Evolutionary conservation across 2,797 vertebrate species (phyloP).

Genomic region (Acanthornis magna): DNA sequence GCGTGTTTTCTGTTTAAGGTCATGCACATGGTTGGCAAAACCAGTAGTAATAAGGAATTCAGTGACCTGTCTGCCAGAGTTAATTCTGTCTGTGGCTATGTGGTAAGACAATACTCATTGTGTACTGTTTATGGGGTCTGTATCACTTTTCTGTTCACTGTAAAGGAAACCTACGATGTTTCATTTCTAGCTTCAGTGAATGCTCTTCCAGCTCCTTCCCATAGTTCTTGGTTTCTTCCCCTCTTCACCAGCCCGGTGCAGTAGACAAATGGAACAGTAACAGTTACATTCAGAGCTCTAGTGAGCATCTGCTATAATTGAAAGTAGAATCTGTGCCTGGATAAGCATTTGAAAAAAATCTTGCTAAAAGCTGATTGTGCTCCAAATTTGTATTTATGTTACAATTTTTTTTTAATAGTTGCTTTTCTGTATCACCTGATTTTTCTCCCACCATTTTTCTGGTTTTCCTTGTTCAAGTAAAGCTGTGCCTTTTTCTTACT

Average conservation of each 20-base stretch:
- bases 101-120: neutral
- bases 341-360: neutral
- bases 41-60: neutral
- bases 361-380: neutral
- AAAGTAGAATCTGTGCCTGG: neutral
- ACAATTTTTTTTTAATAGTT: neutral
- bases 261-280: neutral
- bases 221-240: neutral
- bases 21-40: neutral
- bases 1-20: neutral
- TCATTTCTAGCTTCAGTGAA: neutral
- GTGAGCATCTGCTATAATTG: neutral
- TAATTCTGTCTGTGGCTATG: neutral
- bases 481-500: neutral
- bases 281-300: neutral
- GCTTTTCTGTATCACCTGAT: neutral
- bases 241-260: neutral
- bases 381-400: neutral
- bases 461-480: neutral
- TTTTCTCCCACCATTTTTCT: neutral
- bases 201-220: neutral
- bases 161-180: neutral
- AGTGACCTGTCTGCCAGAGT: neutral
- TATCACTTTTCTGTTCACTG: neutral
- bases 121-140: neutral